Percentiles rank a stretch among this genome's conserved stretches.
Conservation (phyloP, 37 sponge, comb jelly and placozoan genomes). For the Chondrilla cf. caribensis region DNA sequence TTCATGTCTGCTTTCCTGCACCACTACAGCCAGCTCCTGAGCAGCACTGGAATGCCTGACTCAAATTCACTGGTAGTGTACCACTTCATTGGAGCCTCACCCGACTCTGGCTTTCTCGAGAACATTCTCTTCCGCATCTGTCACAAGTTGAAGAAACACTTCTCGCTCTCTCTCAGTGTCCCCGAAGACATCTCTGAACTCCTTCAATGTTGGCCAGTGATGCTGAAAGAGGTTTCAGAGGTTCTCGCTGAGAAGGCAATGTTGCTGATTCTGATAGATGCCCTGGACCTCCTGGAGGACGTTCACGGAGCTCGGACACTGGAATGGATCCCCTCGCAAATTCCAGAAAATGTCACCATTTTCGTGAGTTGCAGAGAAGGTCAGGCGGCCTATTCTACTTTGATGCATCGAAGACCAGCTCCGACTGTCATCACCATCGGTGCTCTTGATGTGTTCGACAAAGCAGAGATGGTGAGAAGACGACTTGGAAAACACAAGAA, state of each 20-base stretch:
- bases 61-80: constrained; percentile 35
- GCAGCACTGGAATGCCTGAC: neutral
- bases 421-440: constrained; percentile 56
- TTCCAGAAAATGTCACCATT: constrained; percentile 57
- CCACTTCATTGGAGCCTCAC: constrained; percentile 88
- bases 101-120: constrained; percentile 74
- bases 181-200: constrained; percentile 79
- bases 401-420: constrained; percentile 44
- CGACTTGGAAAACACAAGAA: constrained; percentile 82
- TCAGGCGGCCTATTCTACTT: constrained; percentile 23
- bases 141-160: constrained; percentile 72
- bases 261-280: constrained; percentile 78
- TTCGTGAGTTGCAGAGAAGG: constrained; percentile 66
- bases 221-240: constrained; percentile 42
- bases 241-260: constrained; percentile 19
- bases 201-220: constrained; percentile 51
- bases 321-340: constrained; percentile 81
- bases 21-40: constrained; percentile 30
- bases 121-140: constrained; percentile 69
- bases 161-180: constrained; percentile 35
- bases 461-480: constrained; percentile 79
- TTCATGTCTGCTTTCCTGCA: constrained; percentile 83
- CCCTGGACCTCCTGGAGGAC: constrained; percentile 82
- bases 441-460: constrained; percentile 85
- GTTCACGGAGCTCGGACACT: constrained; percentile 68